These are phyloP conservation scores for Tenrec ecaudatus DNA, from an alignment of 2,113 vertebrate species.

Conservation along the genomic window DNA sequence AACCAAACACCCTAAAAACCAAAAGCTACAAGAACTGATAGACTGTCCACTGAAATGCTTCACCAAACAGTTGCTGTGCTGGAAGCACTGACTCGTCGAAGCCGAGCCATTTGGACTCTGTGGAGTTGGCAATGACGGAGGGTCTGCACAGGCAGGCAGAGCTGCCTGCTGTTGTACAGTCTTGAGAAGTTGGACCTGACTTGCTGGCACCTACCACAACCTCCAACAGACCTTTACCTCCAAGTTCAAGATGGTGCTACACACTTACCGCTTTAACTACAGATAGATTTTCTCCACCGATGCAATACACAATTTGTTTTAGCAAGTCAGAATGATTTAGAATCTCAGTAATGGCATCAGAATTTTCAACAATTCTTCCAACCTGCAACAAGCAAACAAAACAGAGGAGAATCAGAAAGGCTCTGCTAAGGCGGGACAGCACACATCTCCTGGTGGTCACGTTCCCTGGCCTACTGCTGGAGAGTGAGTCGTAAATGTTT, in stretches of 20 bases:
- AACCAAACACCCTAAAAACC: too few species aligned
- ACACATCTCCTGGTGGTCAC: background rate
- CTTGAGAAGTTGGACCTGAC: background rate
- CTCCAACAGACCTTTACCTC: background rate
- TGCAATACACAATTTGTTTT: conserved; percentile 90
- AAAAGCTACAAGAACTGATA: too few species aligned
- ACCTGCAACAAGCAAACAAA: conserved; percentile 85
- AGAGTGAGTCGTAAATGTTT: conserved; percentile 37
- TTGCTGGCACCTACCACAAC: background rate
- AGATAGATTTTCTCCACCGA: conserved; percentile 93
- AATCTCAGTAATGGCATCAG: conserved; percentile 89
- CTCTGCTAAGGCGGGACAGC: background rate
- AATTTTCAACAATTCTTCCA: conserved; percentile 91
- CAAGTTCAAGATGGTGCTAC: conserved; percentile 39
- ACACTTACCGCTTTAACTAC: conserved; percentile 93
- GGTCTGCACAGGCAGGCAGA: too few species aligned
- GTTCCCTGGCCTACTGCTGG: background rate
- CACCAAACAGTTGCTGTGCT: too few species aligned
- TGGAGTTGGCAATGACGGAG: background rate
- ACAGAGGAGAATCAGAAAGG: conserved; percentile 21
- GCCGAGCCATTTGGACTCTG: too few species aligned
- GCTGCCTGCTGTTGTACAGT: background rate
- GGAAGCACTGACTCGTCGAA: too few species aligned
- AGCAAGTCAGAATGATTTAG: conserved; percentile 90
- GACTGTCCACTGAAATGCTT: too few species aligned